Base-by-base conservation (phyloP, 2,888 invertebrate genomes). In the Drosophila dives region DNA sequence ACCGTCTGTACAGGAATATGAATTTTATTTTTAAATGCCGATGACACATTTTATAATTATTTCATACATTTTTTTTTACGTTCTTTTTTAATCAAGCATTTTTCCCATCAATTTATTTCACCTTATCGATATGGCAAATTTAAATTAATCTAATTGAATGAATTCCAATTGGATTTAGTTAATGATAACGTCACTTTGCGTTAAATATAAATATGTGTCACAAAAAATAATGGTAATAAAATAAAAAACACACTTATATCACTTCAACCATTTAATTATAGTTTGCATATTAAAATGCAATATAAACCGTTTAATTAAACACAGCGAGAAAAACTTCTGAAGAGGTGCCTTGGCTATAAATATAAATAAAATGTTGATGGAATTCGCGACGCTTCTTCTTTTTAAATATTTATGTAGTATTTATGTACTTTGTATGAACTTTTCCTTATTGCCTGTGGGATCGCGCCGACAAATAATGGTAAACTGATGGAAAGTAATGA, bases 401-500 rank as follows among this genome's bases (percentile, higher is more conserved):
- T 1, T 40, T 29, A n/a, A 26, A 40, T 55, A 55, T 40, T 10
- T 38, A 20, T 32, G 7, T 36, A 4, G 23, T 34, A 34, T n/a
- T 2, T 36, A 45, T 12, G n/a, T 29, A 11, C 11, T 15, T 32
- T 38, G 5, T n/a, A 40, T 33, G 15, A 26, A 64, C 10, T 53
- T 48, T 49, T 34, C 26, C 15, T 26, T 61, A 36, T 34, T 38
- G 34, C 64, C 10, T 48, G 48, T 64, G 56, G 34, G 48, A 55
- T 75, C 59, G 50, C 66, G 38, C 7, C 77, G 51, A 56, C 77
- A 64, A 64, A 64, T 42, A 58, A 58, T 40, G 45, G 32, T 51
- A 55, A 71, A 77, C 77, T 75, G 75, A 77, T 59, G 59, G 17
- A 26, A 58, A 55, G 40, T 61, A 59, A 60, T 64, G 62, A 64